Evolutionary conservation across 2,888 invertebrate species (phyloP).

Genomic region (Hypomecis punctinalis): DNA sequence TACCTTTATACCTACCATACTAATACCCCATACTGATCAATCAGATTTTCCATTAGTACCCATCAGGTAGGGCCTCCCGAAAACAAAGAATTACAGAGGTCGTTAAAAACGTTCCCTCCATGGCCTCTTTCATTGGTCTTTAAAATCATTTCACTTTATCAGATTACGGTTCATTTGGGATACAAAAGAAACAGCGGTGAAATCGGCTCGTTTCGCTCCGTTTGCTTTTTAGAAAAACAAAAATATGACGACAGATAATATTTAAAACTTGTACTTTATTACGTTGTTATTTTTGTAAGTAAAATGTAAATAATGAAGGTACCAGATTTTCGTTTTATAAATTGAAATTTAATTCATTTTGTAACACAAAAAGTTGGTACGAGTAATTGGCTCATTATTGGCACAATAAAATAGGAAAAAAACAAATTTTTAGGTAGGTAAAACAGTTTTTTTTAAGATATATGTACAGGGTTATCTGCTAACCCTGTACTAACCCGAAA

Average conservation of each 20-base stretch:
- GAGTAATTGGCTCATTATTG: too few species aligned
- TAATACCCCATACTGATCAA: slow-evolving; percentile 16
- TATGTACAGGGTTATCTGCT: too few species aligned
- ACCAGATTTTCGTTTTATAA: too few species aligned
- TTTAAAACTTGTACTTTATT: not conserved
- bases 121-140: slow-evolving; percentile 11
- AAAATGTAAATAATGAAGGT: too few species aligned
- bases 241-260: not conserved
- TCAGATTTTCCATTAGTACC: slow-evolving; percentile 19
- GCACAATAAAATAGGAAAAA: too few species aligned
- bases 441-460: too few species aligned
- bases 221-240: not conserved
- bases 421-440: too few species aligned
- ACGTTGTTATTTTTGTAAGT: not conserved
- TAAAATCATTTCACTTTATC: slow-evolving; percentile 15
- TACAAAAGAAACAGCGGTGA: slow-evolving; percentile 11
- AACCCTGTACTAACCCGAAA: too few species aligned
- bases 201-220: slow-evolving; percentile 1
- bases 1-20: not conserved
- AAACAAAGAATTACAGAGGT: slow-evolving; percentile 23
- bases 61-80: not conserved
- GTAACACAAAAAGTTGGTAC: too few species aligned
- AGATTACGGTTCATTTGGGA: slow-evolving; percentile 23
- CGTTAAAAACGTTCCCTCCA: slow-evolving; percentile 15
- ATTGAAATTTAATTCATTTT: too few species aligned